phyloP scores from a whole-genome alignment of 2,113 vertebrate genomes.

The Sminthopsis crassicaudata region DNA sequence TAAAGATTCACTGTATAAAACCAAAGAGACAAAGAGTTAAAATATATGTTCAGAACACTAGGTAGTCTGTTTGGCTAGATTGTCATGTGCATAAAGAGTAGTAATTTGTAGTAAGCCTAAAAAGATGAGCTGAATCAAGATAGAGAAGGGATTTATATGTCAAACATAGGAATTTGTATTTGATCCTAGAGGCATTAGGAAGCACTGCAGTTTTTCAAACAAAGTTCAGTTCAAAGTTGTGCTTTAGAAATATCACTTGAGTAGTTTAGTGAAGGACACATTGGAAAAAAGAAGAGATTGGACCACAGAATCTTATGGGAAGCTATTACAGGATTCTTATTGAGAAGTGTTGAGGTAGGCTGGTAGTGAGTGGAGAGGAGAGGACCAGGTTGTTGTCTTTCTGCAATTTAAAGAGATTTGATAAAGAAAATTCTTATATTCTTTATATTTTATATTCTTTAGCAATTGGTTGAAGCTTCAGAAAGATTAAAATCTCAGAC shows the following conservation, averaged over 20 bases:
- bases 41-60: not conserved
- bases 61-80: not conserved
- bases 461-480: constrained; percentile 94
- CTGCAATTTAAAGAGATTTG: not conserved
- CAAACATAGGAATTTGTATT: not conserved
- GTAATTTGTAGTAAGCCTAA: not conserved
- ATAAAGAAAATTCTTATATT: not conserved
- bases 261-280: not conserved
- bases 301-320: not conserved
- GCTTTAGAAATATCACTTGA: not conserved
- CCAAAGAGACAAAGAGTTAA: not conserved
- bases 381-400: not conserved
- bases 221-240: not conserved
- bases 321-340: not conserved
- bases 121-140: not conserved
- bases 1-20: not conserved
- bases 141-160: not conserved
- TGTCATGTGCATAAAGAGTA: not conserved
- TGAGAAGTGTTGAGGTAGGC: not conserved
- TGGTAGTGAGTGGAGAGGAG: not conserved
- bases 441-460: constrained; percentile 57
- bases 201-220: not conserved
- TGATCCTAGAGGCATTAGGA: not conserved
- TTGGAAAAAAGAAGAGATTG: not conserved
- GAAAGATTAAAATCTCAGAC: constrained; percentile 93